phyloP scores from a whole-genome alignment of 2,113 vertebrate species.

The Hipposideros armiger region DNA sequence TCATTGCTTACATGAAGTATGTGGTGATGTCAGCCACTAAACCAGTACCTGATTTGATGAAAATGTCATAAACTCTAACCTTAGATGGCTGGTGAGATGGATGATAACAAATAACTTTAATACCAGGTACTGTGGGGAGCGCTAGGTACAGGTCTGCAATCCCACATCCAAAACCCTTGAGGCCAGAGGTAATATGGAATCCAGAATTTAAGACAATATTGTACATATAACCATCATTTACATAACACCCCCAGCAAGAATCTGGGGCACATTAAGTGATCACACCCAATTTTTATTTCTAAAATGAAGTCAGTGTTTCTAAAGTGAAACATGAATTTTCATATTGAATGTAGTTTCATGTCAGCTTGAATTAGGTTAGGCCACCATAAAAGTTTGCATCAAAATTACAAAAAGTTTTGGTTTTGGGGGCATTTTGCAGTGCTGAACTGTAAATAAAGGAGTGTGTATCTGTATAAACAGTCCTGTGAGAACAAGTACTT shows the following conservation, averaged over 20 bases:
- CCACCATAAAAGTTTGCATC: not conserved
- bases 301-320: not conserved
- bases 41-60: not conserved
- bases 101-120: not conserved
- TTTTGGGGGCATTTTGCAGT: not conserved
- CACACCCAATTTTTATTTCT: conserved; percentile 26
- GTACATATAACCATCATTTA: not conserved
- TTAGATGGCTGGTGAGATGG: not conserved
- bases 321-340: not conserved
- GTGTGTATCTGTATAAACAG: not conserved
- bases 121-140: not conserved
- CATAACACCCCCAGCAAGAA: not conserved
- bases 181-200: not conserved
- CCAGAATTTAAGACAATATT: not conserved
- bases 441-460: conserved; percentile 6
- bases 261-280: not conserved
- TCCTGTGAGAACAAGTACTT: not conserved
- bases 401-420: conserved; percentile 1
- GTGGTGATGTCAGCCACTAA: not conserved
- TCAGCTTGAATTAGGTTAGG: conserved; percentile 18
- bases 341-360: not conserved
- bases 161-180: not conserved
- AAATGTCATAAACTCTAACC: not conserved
- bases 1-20: not conserved
- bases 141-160: not conserved